Evolutionary conservation across 1,140 invertebrate species (phyloP).

Genomic region (Listronotus oregonensis): DNA sequence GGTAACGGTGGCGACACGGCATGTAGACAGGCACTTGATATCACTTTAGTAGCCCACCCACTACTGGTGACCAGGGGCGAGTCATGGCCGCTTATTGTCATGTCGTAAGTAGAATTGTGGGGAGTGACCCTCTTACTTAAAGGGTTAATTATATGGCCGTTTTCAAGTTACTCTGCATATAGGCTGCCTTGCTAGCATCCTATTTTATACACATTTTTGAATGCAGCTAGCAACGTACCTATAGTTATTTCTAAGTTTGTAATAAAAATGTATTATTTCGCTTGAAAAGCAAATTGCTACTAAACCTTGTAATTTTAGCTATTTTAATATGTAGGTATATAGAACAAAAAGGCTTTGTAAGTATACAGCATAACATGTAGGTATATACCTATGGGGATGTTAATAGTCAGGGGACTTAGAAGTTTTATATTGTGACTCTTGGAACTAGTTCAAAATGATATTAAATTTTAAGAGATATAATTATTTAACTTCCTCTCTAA

Average conservation of each 20-base stretch:
- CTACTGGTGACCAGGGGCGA: conserved; percentile 46
- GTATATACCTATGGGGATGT: not conserved
- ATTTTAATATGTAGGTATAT: conserved; percentile 21
- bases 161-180: conserved; percentile 25
- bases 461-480: no score
- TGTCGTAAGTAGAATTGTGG: conserved; percentile 20
- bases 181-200: conserved; percentile 7
- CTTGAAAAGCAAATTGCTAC: conserved; percentile 22
- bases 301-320: conserved; percentile 14
- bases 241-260: conserved; percentile 6
- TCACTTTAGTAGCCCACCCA: conserved; percentile 50
- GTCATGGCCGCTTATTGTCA: conserved; percentile 45
- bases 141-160: conserved; percentile 26
- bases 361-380: conserved; percentile 2
- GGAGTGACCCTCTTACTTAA: conserved; percentile 25
- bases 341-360: conserved; percentile 7
- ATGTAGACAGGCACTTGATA: conserved; percentile 57
- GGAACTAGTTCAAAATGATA: no score
- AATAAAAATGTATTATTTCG: conserved; percentile 25
- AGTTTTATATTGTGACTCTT: no score
- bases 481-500: no score
- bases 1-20: conserved; percentile 56
- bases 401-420: no score
- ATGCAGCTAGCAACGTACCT: not conserved
- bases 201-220: conserved; percentile 21